These are phyloP conservation scores for Osmerus mordax DNA, from an alignment of 2,113 vertebrate genomes.

Conservation along the genomic window DNA sequence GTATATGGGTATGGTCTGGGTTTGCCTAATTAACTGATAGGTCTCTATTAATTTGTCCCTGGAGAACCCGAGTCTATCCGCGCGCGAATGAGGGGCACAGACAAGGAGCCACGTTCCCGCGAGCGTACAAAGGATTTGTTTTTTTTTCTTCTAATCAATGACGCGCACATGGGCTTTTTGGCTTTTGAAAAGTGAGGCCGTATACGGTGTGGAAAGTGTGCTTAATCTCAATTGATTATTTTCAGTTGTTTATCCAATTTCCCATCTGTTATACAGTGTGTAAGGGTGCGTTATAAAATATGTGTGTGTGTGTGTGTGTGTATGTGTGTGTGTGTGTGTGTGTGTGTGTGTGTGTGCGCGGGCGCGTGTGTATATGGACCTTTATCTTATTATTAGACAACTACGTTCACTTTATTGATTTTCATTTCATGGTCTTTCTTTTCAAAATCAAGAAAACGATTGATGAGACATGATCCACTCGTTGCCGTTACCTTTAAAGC, in stretches of 20 bases:
- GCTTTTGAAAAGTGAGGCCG: slow-evolving; percentile 40
- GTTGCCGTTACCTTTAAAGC: too few relatives aligned
- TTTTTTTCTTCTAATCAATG: slow-evolving; percentile 33
- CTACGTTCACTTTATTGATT: not conserved
- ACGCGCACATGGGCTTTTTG: slow-evolving; percentile 36
- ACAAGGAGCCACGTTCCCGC: slow-evolving; percentile 42
- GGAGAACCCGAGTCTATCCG: slow-evolving; percentile 80
- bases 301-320: slow-evolving; percentile 14
- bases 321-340: slow-evolving; percentile 12
- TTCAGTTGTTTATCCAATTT: slow-evolving; percentile 42
- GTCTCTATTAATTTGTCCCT: slow-evolving; percentile 87
- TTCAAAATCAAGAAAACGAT: too few relatives aligned
- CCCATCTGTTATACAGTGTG: slow-evolving; percentile 34
- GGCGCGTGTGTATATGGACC: not conserved
- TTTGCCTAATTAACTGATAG: slow-evolving; percentile 87
- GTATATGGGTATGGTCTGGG: too few relatives aligned
- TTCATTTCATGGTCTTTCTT: not conserved
- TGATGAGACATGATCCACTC: too few relatives aligned
- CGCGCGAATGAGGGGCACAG: slow-evolving; percentile 63
- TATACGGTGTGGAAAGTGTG: slow-evolving; percentile 33
- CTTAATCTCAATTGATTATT: slow-evolving; percentile 51
- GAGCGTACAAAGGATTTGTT: slow-evolving; percentile 31
- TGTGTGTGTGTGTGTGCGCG: not conserved
- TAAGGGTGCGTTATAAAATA: slow-evolving; percentile 16
- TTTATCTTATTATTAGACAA: not conserved